A percentile compares a stretch with the other conserved stretches of the same genome.
Evolutionary conservation across 1,140 invertebrate species (phyloP).

Genomic region (Sinella curviseta): DNA sequence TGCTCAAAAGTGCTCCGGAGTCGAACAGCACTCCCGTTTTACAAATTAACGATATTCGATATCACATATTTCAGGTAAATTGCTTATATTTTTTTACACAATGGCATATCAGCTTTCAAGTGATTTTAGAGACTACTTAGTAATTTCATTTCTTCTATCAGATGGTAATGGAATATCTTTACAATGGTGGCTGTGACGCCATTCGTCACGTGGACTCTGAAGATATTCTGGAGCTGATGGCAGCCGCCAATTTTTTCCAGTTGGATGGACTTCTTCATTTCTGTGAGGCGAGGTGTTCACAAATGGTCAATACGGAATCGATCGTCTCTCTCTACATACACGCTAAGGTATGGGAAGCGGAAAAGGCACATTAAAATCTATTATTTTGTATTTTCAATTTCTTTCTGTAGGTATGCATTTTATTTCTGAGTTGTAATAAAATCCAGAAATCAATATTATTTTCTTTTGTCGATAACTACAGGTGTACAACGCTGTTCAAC

Average conservation of each 20-base stretch:
- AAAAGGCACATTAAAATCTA: not conserved
- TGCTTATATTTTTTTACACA: not conserved
- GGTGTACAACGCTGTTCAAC: slow-evolving; percentile 82
- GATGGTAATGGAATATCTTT: slow-evolving; percentile 90
- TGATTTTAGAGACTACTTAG: slow-evolving; percentile 7
- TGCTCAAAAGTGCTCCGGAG: slow-evolving; percentile 78
- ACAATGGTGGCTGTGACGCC: slow-evolving; percentile 74
- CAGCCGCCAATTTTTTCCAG: slow-evolving; percentile 88
- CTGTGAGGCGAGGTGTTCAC: slow-evolving; percentile 80
- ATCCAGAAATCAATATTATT: not conserved
- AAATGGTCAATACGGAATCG: slow-evolving; percentile 81
- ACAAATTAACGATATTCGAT: slow-evolving; percentile 88
- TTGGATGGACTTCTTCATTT: slow-evolving; percentile 79
- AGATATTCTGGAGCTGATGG: slow-evolving; percentile 84
- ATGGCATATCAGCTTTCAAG: too few species aligned
- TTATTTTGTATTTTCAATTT: too few species aligned
- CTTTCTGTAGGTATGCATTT: too few species aligned
- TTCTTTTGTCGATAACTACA: slow-evolving; percentile 52
- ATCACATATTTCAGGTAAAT: slow-evolving; percentile 82
- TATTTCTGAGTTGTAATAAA: too few species aligned
- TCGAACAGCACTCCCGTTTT: slow-evolving; percentile 74
- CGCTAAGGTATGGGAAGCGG: slow-evolving; percentile 77
- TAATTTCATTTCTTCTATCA: slow-evolving; percentile 58
- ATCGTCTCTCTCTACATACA: slow-evolving; percentile 90
- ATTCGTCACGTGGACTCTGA: slow-evolving; percentile 59